Evolutionary conservation across 1,140 invertebrate species (phyloP), one percentile per base, ranked within the genome.

Genomic region (Danaus plexippus): DNA sequence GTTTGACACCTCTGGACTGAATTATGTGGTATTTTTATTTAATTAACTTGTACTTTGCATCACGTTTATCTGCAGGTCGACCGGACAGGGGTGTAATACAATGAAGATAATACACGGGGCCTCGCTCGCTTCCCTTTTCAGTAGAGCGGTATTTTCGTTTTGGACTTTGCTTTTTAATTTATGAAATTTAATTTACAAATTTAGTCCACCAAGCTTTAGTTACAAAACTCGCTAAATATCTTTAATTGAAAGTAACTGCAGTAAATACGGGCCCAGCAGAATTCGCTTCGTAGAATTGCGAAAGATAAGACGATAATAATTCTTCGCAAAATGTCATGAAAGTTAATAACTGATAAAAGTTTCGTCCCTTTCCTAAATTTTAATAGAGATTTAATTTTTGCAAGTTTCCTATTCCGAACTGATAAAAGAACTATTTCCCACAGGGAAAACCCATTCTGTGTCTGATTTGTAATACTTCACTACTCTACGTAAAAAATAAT

Each of bases 261-360:
- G 66, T 71, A 82, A 73, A 73, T 69, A 77, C 60, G 60, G 61
- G 61, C 66, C 59, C 68, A 74, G 69, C 72, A 68, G 68, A 74
- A 77, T 77, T 70, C 68, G 62, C 69, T 72, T 67, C 65, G 59
- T 69, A 54, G 66, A 79, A 66, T 69, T 71, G 69, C 52, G 67
- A 49, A 61, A 76, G 81, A 81, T 83, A 85, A 85, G 70, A 61
- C 74, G 74, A 82, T 82, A 82, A 85, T 83, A 85, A 85, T 78
- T 85, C 80, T 81, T 75, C 73, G 75, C 62, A 61, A 75, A 81
- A 80, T 77, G 81, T 83, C 81, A 81, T 69, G 67, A 85, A 82
- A 85, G 77, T 85, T 85, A 74, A 81, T 81, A 85, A 80, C 81
- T 79, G 80, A 85, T 85, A 85, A 85, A 83, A 85, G 78, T 85